Percentiles rank a stretch among this genome's conserved stretches.
Conservation (phyloP, 1,140 invertebrate species). For the Eulimnadia texana region DNA sequence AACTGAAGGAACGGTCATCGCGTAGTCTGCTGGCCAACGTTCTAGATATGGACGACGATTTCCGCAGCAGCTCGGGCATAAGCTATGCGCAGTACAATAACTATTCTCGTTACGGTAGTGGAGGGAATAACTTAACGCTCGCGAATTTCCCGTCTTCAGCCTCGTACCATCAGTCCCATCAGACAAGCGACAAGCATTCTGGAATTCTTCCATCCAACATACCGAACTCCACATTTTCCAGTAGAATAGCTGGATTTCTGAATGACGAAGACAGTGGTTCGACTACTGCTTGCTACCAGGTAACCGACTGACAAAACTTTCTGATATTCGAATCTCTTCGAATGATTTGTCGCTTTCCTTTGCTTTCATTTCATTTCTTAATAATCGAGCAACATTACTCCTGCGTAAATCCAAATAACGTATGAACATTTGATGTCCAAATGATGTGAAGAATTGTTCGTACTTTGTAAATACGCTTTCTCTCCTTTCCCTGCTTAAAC, state of each 20-base stretch:
- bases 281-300: not conserved
- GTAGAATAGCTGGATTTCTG: not conserved
- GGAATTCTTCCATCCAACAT: constrained; percentile 36
- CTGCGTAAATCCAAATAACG: no score
- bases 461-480: no score
- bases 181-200: constrained; percentile 11
- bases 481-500: no score
- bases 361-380: no score
- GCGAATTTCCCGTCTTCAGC: constrained; percentile 29
- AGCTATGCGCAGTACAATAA: constrained; percentile 34
- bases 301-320: not conserved
- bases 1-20: constrained; percentile 79
- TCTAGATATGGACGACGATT: constrained; percentile 88
- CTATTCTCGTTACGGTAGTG: constrained; percentile 33
- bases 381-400: no score
- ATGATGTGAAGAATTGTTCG: no score
- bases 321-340: no score
- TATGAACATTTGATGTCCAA: no score
- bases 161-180: constrained; percentile 34
- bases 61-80: constrained; percentile 38
- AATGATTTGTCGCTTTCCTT: no score
- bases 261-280: constrained; percentile 5
- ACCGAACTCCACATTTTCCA: not conserved
- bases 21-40: constrained; percentile 80
- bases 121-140: constrained; percentile 27